phyloP scores from a whole-genome alignment of 2,888 invertebrate genomes.

The Lottia scabra region DNA sequence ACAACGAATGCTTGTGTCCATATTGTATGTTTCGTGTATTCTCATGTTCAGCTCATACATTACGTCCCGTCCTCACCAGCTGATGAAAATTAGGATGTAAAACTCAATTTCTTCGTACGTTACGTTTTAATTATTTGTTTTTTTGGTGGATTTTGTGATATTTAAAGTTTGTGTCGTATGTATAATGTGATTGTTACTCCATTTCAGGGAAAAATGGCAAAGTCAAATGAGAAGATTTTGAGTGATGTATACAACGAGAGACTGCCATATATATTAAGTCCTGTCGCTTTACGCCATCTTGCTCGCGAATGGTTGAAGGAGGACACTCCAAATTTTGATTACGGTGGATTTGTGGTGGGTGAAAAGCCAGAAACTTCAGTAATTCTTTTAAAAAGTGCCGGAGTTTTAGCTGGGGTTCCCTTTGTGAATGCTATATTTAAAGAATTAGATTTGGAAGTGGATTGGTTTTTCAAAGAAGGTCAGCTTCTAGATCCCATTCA shows the following conservation, averaged over 20 bases:
- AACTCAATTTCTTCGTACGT: no score
- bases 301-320: constrained; percentile 65
- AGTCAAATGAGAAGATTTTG: constrained; percentile 25
- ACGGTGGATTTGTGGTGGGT: constrained; percentile 67
- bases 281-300: constrained; percentile 55
- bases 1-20: no score
- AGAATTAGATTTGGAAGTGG: constrained; percentile 64
- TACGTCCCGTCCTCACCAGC: no score
- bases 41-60: no score
- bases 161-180: no score
- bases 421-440: constrained; percentile 69
- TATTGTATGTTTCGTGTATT: no score
- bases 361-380: constrained; percentile 62
- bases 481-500: constrained; percentile 47
- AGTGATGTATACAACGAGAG: constrained; percentile 40
- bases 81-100: no score
- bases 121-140: no score
- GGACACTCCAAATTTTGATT: constrained; percentile 67
- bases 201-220: no score
- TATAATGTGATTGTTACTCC: no score
- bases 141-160: no score
- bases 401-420: constrained; percentile 69
- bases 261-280: constrained; percentile 62
- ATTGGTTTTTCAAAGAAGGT: constrained; percentile 66
- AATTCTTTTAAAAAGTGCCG: constrained; percentile 60